Percentiles rank a stretch among this genome's conserved stretches.
Evolutionary conservation across 2,888 invertebrate genomes (phyloP).

Genomic region (Syrphus vitripennis): DNA sequence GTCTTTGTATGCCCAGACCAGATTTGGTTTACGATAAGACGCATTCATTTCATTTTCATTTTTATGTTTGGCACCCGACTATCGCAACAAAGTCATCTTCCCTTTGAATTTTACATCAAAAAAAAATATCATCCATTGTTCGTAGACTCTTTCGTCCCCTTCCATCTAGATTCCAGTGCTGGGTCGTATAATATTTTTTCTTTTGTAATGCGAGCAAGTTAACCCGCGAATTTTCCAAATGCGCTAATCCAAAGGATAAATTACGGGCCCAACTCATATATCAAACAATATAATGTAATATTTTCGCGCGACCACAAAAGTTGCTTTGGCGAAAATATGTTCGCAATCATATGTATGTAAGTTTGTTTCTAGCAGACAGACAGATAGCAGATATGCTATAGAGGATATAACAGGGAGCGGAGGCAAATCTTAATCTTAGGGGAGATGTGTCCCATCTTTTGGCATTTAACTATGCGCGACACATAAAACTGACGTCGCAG

Average conservation of each 20-base stretch:
- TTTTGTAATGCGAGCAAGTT: slow-evolving; percentile 28
- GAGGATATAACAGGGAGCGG: neutral
- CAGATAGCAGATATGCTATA: neutral
- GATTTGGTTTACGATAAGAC: slow-evolving; percentile 58
- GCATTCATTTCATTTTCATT: slow-evolving; percentile 44
- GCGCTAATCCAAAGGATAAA: slow-evolving; percentile 59
- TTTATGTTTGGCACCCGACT: slow-evolving; percentile 38
- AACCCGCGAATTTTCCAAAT: slow-evolving; percentile 39
- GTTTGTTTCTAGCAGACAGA: neutral
- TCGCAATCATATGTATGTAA: slow-evolving; percentile 31
- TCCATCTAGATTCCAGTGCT: neutral
- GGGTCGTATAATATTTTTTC: slow-evolving; percentile 6
- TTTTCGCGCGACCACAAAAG: slow-evolving; percentile 58
- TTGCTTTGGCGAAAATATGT: slow-evolving; percentile 40
- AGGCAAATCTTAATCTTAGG: slow-evolving; percentile 61
- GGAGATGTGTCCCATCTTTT: slow-evolving; percentile 58
- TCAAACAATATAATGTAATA: slow-evolving; percentile 40
- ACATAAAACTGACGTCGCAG: slow-evolving; percentile 70
- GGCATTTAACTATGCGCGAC: slow-evolving; percentile 71
- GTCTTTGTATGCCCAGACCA: slow-evolving; percentile 41
- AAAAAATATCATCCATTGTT: slow-evolving; percentile 41
- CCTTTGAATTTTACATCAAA: slow-evolving; percentile 12
- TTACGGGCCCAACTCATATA: slow-evolving; percentile 44
- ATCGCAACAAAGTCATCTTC: slow-evolving; percentile 46
- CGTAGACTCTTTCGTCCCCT: neutral